Evolutionary conservation across 2,888 invertebrate genomes (phyloP), one percentile per base, ranked within the genome.

Genomic region (Pristionchus maxplancki): DNA sequence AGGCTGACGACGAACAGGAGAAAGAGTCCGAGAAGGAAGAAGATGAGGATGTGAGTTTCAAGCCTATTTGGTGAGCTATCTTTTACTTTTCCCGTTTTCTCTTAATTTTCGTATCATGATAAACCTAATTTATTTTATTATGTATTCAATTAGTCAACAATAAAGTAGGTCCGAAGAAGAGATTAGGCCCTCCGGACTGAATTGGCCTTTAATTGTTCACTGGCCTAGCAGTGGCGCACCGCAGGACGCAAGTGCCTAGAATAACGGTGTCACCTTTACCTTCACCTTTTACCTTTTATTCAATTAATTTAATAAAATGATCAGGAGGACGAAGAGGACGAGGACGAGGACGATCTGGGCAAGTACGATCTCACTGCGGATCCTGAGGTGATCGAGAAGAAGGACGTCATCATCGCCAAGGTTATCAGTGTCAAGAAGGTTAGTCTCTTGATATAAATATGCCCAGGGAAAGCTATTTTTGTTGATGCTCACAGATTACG

Each of bases 311-410:
- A 64, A 64, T 64, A 1, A 28, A 64, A 40, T 48, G 20, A 3
- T 20, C 24, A 83, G 53, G 82, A 83, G 28, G 71, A 87, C 4
- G 86, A 87, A 31, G 81, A 88, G 8, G 88, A 88, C 62, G 88
- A 87, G 1, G 86, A n/a, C n/a, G n/a, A 87, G 9, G 88, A 78
- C 13, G 87, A 88, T 62, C 64, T 88, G 88, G 88, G 81, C 40
- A 88, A 88, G 67, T 91, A 90, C 64, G 88, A 91, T 84, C 90
- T 92, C 48, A 93, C 92, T 50, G 92, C 92, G 9, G 93, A 93
- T 89, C 92, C 92, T 15, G 93, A 93, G 81, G 87, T 93, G 24
- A 89, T 90, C 24, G 90, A 90, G 53, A 90, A 90, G 71, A 91
- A 89, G 88, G 67, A 83, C 20, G 88, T 53, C 34, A 28, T 82